These are phyloP conservation scores for Pelosia muscerda DNA, from an alignment of 2,888 invertebrate species.

Conservation along the genomic window DNA sequence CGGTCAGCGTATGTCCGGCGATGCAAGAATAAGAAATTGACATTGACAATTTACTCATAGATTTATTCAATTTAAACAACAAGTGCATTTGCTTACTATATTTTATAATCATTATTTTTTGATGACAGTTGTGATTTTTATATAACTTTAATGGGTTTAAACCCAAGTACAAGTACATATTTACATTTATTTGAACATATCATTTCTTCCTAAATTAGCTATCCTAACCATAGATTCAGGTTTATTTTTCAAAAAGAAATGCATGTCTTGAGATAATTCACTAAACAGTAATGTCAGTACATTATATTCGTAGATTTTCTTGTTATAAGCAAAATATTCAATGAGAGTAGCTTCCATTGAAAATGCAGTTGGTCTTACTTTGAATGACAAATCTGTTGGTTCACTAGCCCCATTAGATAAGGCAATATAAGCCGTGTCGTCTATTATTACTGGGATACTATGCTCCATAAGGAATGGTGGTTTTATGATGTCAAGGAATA, in stretches of 20 bases:
- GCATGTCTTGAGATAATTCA: slow-evolving; percentile 51
- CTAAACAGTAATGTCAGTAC: slow-evolving; percentile 48
- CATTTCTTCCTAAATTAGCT: slow-evolving; percentile 33
- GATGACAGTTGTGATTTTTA: neutral
- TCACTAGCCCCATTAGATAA: slow-evolving; percentile 64
- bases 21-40: too few relatives aligned
- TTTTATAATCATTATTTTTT: neutral
- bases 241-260: slow-evolving; percentile 52
- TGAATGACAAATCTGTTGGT: slow-evolving; percentile 48
- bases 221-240: slow-evolving; percentile 55
- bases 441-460: slow-evolving; percentile 58
- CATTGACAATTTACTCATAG: neutral
- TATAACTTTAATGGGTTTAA: neutral
- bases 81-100: neutral
- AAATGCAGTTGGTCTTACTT: slow-evolving; percentile 64
- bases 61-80: neutral
- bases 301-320: slow-evolving; percentile 75
- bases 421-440: slow-evolving; percentile 58
- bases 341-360: slow-evolving; percentile 64
- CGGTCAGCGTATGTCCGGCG: too few relatives aligned
- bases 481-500: slow-evolving; percentile 57
- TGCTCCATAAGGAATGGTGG: slow-evolving; percentile 64
- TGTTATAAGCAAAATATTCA: slow-evolving; percentile 70
- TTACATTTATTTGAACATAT: neutral
- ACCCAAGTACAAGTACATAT: neutral